Evolutionary conservation across 2,888 invertebrate species (phyloP).

Genomic region (Chironomus riparius): DNA sequence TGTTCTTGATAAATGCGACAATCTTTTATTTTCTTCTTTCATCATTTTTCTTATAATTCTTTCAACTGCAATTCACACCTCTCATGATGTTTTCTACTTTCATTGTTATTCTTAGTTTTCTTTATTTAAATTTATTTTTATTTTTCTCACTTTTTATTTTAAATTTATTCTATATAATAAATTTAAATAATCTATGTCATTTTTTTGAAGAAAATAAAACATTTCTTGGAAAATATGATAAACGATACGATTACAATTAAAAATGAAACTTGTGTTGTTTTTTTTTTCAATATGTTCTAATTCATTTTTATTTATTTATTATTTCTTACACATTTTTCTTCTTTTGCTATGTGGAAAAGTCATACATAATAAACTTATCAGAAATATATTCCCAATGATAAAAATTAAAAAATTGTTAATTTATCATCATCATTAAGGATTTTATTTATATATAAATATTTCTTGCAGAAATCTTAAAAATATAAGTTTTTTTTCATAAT

Average conservation of each 20-base stretch:
- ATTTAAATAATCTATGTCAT: not conserved
- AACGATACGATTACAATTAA: not conserved
- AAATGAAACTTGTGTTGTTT: not conserved
- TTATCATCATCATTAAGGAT: not conserved
- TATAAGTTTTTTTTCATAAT: not conserved
- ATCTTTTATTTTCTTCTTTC: not conserved
- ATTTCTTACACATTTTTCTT: not conserved
- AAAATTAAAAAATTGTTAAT: conserved; percentile 1
- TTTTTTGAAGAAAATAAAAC: not conserved
- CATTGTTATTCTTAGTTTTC: not conserved
- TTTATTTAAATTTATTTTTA: not conserved
- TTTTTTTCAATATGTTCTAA: not conserved
- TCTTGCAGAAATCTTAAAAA: not conserved
- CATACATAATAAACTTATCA: conserved; percentile 14
- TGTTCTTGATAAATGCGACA: conserved; percentile 17
- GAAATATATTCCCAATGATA: not conserved
- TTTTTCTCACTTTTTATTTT: not conserved
- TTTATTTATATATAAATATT: not conserved
- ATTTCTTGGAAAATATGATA: not conserved
- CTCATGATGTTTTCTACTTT: not conserved
- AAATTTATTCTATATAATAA: not conserved
- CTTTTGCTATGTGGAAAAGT: not conserved
- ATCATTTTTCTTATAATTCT: not conserved
- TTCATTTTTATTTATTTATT: not conserved
- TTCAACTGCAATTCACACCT: not conserved